Conservation (phyloP, 2,113 vertebrate species). For the Alouatta palliata region DNA sequence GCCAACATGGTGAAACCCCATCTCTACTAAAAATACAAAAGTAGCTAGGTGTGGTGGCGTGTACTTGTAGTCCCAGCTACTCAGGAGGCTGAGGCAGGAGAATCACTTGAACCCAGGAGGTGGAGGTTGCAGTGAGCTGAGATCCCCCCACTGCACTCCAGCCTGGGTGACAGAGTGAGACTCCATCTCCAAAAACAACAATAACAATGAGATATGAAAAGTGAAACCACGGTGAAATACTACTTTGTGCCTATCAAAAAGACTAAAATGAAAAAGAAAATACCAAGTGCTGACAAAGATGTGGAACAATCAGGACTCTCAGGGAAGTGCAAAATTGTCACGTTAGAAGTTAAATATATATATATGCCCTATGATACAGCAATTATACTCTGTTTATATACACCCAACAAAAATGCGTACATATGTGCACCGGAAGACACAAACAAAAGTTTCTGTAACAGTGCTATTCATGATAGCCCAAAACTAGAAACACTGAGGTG, state of each 20-base stretch:
- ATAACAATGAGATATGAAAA: neutral
- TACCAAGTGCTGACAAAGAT: neutral
- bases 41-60: too few relatives aligned
- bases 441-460: neutral
- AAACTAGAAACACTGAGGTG: neutral
- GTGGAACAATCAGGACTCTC: neutral
- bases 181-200: too few relatives aligned
- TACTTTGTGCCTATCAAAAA: neutral
- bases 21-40: too few relatives aligned
- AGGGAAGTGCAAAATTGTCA: neutral
- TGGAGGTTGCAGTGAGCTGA: too few relatives aligned
- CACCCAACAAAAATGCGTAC: neutral
- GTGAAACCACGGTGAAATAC: neutral
- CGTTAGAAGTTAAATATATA: neutral
- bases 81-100: too few relatives aligned
- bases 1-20: too few relatives aligned
- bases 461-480: neutral
- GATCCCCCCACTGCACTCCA: too few relatives aligned
- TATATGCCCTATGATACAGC: neutral
- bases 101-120: too few relatives aligned
- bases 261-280: constrained; percentile 21
- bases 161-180: too few relatives aligned
- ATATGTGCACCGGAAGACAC: neutral
- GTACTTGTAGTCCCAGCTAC: too few relatives aligned
- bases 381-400: neutral